Base-by-base conservation (phyloP, 2,113 vertebrate genomes). In the Gallinago paraguaiae region DNA sequence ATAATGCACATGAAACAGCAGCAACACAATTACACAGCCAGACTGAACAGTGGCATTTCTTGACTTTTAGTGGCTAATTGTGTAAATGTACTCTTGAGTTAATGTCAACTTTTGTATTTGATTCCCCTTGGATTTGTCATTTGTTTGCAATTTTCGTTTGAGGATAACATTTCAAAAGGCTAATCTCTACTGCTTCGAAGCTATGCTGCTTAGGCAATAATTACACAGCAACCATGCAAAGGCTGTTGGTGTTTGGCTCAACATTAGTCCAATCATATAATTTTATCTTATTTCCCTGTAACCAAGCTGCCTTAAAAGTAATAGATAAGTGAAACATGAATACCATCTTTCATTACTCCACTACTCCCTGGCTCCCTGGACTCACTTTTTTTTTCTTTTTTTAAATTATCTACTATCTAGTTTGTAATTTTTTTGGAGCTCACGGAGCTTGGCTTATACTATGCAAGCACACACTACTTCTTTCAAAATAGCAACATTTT, bases 111-210 rank as follows among this genome's bases (percentile, higher is more conserved):
- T 90, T 67, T 75, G n/a, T 61, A 33, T 77, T 88, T 83, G 11
- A 78, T 81, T 95, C 68, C 59, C 59, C n/a, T n/a, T 70, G 37
- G 37, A 69, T 65, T 81, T 83, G 27, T 70, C 71, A 27, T n/a
- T 91, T 82, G n/a, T 31, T 84, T 93, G n/a, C 16, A 24, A 59
- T 79, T 95, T 84, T 71, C 81, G 53, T 74, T 77, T 67, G 68
- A 86, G 69, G 28, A 86, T 78, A 93, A 80, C 28, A 41, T 92
- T 88, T 88, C 76, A 83, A 75, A 95, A 78, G 28, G 46, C 63
- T 88, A 80, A 95, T 74, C 51, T 27, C 41, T 80, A 53, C 43
- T 61, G 27, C 45, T 92, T 83, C 5, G 1, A 83, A 90, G 50
- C 37, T 80, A 6, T 50, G 25, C 31, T 81, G 53, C 61, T 91